Evolutionary conservation across 2,113 vertebrate species (phyloP), one percentile per base, ranked within the genome.

Genomic region (Gymnorhina tibicen): DNA sequence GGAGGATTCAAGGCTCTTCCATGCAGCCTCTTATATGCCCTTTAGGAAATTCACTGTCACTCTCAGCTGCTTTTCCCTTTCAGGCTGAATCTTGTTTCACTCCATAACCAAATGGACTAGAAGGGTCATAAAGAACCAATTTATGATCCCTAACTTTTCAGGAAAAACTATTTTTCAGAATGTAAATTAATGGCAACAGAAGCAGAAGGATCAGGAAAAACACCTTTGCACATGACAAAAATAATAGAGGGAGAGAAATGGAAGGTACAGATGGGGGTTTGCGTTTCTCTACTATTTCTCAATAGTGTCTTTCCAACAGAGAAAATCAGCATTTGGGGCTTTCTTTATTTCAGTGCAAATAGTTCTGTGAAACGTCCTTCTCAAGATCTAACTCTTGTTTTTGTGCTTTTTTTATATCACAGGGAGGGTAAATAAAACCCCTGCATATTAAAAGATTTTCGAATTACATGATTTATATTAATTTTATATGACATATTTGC

Each of bases 21-120:
- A 89, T 75, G 53, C 23, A 92, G 80, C 49, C 16, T 90, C 50
- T 79, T 67, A 88, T 49, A 63, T 78, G 56, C 55, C 68, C 76
- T 95, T 93, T 91, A 91, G 91, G 89, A 97, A 96, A 87, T 89
- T 93, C 87, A 76, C 79, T 95, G 78, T 95, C 94, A 96, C 60
- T 93, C 87, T 95, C 62, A 89, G 72, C 58, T 91, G 50, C 82
- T 97, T 94, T 92, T 82, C 49, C 69, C 70, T 97, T 96, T 77
- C 86, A 94, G 74, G 83, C 62, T 91, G 82, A 96, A 90, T 64
- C 59, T 87, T 93, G 74, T 79, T 96, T 96, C 76, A 91, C 67
- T 96, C 72, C 47, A 14, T 62, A 89, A 82, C 41, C 89, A 94
- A 93, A 87, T 59, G 73, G 88, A 96, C 94, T 91, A 95, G 88